Evolutionary conservation across 2,113 vertebrate genomes (phyloP).

Genomic region (Otolemur garnettii): DNA sequence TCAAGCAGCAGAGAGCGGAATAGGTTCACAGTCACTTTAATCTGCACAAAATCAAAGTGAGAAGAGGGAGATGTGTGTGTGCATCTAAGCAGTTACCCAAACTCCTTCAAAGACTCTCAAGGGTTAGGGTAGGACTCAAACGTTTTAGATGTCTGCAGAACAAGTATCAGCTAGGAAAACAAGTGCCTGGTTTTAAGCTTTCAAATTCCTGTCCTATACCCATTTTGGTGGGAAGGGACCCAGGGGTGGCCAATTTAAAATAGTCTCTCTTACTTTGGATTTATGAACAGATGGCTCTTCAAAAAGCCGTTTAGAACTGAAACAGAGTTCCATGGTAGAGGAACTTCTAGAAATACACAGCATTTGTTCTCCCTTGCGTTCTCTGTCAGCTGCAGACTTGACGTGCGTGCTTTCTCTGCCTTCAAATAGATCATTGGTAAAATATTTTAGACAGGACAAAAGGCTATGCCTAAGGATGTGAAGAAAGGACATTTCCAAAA

Average conservation of each 20-base stretch:
- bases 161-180: neutral
- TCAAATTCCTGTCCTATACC: neutral
- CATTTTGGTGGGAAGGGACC: neutral
- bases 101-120: neutral
- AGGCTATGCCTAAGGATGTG: neutral
- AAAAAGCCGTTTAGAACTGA: neutral
- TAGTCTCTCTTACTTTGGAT: neutral
- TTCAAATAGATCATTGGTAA: neutral
- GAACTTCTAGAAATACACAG: neutral
- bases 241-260: neutral
- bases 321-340: neutral
- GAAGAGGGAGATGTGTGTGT: neutral
- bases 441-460: neutral
- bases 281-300: neutral
- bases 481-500: neutral
- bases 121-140: neutral
- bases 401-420: neutral
- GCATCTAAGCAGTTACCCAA: neutral
- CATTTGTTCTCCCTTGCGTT: slow-evolving; percentile 22
- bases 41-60: neutral
- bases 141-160: neutral
- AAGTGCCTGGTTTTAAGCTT: neutral
- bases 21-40: neutral
- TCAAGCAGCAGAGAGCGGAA: neutral
- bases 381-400: neutral